These are phyloP conservation scores for Cygnus buccinator DNA, from an alignment of 2,113 vertebrate species.

Conservation along the genomic window DNA sequence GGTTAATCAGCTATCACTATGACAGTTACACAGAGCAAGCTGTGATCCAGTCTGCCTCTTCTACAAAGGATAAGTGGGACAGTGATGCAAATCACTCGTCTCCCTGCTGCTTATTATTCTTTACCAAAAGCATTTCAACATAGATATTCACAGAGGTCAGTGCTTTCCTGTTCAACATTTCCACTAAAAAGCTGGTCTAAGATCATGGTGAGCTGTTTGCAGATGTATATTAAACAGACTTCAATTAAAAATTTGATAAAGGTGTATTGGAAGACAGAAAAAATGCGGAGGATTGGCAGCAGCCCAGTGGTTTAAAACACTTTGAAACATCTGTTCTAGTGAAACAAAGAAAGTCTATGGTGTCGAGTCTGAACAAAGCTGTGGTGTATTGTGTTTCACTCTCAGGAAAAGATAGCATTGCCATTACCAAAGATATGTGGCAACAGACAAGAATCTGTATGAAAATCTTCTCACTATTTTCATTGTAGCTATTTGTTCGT, in stretches of 20 bases:
- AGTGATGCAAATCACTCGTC: background rate
- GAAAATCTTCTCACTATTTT: background rate
- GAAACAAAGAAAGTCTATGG: background rate
- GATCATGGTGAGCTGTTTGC: background rate
- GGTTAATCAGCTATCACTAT: background rate
- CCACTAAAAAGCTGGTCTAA: background rate
- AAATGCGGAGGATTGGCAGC: background rate
- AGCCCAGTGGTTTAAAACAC: background rate
- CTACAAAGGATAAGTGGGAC: background rate
- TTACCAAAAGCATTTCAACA: background rate
- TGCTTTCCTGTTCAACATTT: background rate
- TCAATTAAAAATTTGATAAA: background rate
- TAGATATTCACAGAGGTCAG: background rate
- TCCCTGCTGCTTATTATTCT: background rate
- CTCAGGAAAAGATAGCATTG: background rate
- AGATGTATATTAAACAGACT: background rate
- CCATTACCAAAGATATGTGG: background rate
- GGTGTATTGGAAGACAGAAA: background rate
- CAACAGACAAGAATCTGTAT: background rate
- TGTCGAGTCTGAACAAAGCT: background rate
- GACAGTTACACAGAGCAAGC: background rate
- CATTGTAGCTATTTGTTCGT: background rate
- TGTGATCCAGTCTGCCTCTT: background rate
- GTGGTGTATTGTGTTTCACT: background rate
- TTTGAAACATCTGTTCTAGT: constrained; percentile 3